A percentile compares a stretch with the other conserved stretches of the same genome.
These are phyloP conservation scores for Agriotes lineatus DNA, from an alignment of 2,888 invertebrate species.

Conservation along the genomic window DNA sequence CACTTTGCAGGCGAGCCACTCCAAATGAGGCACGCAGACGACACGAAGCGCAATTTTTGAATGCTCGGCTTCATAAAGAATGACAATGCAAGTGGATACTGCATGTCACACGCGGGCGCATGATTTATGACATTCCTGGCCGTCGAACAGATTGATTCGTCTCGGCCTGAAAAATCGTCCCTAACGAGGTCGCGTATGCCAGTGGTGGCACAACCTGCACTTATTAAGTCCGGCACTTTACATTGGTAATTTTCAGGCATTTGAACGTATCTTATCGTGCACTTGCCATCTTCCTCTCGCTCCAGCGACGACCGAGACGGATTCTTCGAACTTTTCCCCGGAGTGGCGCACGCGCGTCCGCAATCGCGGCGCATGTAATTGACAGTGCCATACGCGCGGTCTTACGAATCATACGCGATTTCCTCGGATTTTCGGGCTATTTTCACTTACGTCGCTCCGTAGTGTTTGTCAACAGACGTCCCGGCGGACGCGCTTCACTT, in stretches of 20 bases:
- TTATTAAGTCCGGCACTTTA: background rate
- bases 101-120: slow-evolving; percentile 12
- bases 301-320: too few species aligned
- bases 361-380: slow-evolving; percentile 46
- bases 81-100: slow-evolving; percentile 12
- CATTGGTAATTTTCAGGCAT: background rate
- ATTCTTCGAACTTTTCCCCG: slow-evolving; percentile 13
- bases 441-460: background rate
- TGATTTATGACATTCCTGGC: slow-evolving; percentile 11
- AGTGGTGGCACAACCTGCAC: background rate
- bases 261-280: background rate
- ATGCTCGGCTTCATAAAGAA: background rate
- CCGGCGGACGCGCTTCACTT: background rate
- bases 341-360: slow-evolving; percentile 45
- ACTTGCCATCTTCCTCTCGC: too few species aligned
- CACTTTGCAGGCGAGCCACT: too few species aligned
- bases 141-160: slow-evolving; percentile 11
- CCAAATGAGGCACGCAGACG: background rate
- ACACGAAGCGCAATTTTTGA: slow-evolving; percentile 7
- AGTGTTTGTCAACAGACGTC: background rate
- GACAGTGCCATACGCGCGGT: slow-evolving; percentile 53
- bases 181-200: background rate
- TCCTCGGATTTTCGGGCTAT: slow-evolving; percentile 16
- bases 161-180: background rate
- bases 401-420: slow-evolving; percentile 42